Base-by-base conservation (phyloP, 2,113 vertebrate species). In the Rafetus swinhoei region DNA sequence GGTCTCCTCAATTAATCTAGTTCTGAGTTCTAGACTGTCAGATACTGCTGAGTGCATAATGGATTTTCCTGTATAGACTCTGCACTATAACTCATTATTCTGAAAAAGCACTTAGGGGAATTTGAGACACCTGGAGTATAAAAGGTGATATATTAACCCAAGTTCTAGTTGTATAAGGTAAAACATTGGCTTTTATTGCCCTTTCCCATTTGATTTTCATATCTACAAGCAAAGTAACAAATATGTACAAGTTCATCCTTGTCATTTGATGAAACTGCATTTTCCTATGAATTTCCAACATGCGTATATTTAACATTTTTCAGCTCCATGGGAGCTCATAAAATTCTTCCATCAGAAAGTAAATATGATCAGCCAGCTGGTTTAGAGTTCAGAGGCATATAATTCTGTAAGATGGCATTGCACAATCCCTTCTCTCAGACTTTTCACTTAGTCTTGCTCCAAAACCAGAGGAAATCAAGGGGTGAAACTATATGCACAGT, bases 261-360 rank as follows among this genome's bases (percentile, higher is more conserved):
- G 65, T 93, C 82, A 89, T 90, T 35, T 50, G 53, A 94, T 90
- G n/a, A 59, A 29, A 25, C 90, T 53, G 72, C 79, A 62, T 94
- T 95, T 95, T 79, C 87, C 80, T 88, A 87, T 93, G 52, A 74
- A 85, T 87, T 89, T 87, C 88, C 25, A 84, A 87, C 85, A 93
- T 87, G 90, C 95, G 95, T 27, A 59, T 74, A 76, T 87, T 91
- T 80, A 92, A 35, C 45, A 74, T 50, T 54, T 84, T 79, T 69
- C 91, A 54, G 91, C 89, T 0, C 11, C 57, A 74, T 55, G 54
- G 86, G 72, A 93, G 24, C 18, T 79, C 32, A 90, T 18, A 21
- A 65, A 56, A 82, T 94, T 89, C 25, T 88, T 89, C 86, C 60
- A 85, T 50, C 62, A 52, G 24, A 94, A 92, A 57, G 60, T 32